Conservation (phyloP, 2,113 vertebrate genomes). For the Sphyrna mokarran region DNA sequence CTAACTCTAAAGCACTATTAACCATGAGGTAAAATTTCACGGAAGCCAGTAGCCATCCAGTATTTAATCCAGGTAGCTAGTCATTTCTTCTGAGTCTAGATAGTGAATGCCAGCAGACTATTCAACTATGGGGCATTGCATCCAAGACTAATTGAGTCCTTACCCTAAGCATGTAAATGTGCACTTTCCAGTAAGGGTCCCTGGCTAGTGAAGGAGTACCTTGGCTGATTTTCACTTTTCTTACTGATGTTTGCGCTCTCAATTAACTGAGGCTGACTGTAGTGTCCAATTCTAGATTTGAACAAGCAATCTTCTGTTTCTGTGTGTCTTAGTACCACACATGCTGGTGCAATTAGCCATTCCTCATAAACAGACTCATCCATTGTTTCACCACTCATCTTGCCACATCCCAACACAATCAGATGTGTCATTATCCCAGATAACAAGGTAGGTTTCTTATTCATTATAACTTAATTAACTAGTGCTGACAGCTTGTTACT, state of each 20-base stretch:
- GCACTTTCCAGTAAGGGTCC: neutral
- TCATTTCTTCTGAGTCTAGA: neutral
- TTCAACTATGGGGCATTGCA: neutral
- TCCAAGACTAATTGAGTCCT: neutral
- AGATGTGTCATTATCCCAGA: neutral
- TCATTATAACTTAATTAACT: slow-evolving; percentile 4
- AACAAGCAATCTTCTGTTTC: no score
- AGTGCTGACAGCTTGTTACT: neutral
- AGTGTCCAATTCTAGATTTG: neutral
- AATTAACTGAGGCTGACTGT: neutral
- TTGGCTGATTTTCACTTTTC: neutral
- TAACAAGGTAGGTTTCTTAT: neutral
- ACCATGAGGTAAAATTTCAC: neutral
- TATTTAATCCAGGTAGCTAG: neutral
- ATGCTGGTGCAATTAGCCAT: neutral
- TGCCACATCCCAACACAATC: neutral
- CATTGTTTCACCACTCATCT: neutral
- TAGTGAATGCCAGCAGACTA: neutral
- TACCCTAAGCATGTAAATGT: neutral
- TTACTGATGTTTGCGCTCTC: neutral
- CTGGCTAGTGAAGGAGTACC: neutral
- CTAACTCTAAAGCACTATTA: neutral
- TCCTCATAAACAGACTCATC: neutral
- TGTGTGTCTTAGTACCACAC: neutral
- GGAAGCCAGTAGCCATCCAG: neutral